phyloP scores from a whole-genome alignment of 2,113 vertebrate species.

The Cranoglanis bouderius region DNA sequence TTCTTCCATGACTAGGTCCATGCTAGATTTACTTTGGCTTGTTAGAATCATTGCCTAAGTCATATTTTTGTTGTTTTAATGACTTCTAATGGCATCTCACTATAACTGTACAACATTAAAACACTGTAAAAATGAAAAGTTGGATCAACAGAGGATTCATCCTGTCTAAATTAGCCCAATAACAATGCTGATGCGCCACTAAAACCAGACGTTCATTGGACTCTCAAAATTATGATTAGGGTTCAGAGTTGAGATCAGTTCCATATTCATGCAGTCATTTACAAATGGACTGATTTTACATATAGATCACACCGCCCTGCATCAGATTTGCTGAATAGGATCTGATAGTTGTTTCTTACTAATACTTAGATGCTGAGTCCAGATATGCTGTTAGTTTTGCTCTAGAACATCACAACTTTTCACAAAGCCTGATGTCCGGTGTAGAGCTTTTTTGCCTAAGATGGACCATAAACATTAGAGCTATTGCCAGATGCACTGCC shows the following conservation, averaged over 20 bases:
- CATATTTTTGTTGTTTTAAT: constrained; percentile 43
- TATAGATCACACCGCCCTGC: too few relatives aligned
- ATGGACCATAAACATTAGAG: too few relatives aligned
- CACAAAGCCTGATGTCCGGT: too few relatives aligned
- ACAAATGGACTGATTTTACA: not conserved
- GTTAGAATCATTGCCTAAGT: constrained; percentile 58
- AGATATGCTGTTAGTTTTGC: too few relatives aligned
- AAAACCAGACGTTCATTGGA: not conserved
- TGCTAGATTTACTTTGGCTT: constrained; percentile 58
- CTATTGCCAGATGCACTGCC: too few relatives aligned
- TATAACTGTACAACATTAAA: constrained; percentile 25
- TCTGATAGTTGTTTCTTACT: too few relatives aligned
- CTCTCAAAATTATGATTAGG: not conserved
- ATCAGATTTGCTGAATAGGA: too few relatives aligned
- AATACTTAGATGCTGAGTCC: too few relatives aligned
- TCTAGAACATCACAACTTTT: too few relatives aligned
- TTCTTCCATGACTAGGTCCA: constrained; percentile 60
- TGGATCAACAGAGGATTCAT: not conserved
- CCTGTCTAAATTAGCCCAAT: not conserved
- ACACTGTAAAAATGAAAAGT: constrained; percentile 16
- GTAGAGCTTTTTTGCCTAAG: too few relatives aligned
- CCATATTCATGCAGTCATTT: not conserved
- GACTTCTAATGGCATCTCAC: constrained; percentile 34
- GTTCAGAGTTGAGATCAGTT: not conserved
- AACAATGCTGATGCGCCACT: not conserved